These are phyloP conservation scores for Agrotis puta DNA, from an alignment of 2,888 invertebrate genomes.

Conservation along the genomic window DNA sequence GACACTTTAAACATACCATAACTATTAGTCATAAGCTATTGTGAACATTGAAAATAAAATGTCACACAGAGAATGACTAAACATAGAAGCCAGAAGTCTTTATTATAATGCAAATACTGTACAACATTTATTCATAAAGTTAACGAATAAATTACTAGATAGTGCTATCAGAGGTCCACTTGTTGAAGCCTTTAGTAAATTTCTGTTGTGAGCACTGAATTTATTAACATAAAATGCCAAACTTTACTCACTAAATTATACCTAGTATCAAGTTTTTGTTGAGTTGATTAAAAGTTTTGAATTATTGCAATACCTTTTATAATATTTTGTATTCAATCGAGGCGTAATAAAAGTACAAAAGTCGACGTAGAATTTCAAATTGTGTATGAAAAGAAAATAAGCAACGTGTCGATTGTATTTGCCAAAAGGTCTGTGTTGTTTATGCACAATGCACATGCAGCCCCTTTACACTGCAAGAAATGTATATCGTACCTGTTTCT, in stretches of 20 bases:
- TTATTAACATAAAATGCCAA: slow-evolving; percentile 43
- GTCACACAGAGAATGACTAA: background rate
- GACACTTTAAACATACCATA: too few species aligned
- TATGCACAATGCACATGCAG: too few species aligned
- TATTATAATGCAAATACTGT: background rate
- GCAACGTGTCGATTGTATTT: background rate
- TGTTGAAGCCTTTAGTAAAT: slow-evolving; percentile 21
- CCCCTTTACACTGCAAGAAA: background rate
- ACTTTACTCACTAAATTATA: slow-evolving; percentile 43
- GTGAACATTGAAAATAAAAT: too few species aligned
- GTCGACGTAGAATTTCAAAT: background rate
- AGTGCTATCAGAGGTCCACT: slow-evolving; percentile 35
- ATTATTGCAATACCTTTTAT: background rate
- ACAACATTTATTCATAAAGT: slow-evolving; percentile 32
- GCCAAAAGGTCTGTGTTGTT: background rate
- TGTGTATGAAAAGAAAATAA: background rate
- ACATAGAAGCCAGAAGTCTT: background rate
- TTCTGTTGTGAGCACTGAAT: slow-evolving; percentile 33
- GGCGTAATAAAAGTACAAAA: background rate
- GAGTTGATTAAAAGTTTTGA: slow-evolving; percentile 23
- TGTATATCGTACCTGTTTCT: background rate
- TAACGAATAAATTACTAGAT: slow-evolving; percentile 44
- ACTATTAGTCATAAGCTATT: too few species aligned
- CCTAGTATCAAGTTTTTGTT: slow-evolving; percentile 33
- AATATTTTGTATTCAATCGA: slow-evolving; percentile 15